phyloP scores from a whole-genome alignment of 2,113 vertebrate species.

The Pheucticus melanocephalus region DNA sequence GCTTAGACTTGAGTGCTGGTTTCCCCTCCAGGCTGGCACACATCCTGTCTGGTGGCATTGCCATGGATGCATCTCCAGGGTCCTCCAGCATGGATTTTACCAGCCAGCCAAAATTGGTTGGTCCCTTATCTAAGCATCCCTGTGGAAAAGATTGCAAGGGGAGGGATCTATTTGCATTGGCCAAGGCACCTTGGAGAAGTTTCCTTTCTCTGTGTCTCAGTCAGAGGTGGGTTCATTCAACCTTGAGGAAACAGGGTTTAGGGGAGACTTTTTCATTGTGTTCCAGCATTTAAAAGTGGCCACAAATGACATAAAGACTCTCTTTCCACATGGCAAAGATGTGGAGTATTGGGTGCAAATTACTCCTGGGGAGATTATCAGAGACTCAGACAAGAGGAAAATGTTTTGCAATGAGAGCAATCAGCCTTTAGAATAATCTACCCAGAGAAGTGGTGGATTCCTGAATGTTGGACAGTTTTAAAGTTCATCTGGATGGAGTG shows the following conservation, averaged over 20 bases:
- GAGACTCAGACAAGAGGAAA: not conserved
- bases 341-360: not conserved
- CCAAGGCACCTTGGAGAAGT: not conserved
- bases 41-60: rapidly evolving
- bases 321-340: not conserved
- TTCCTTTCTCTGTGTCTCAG: not conserved
- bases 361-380: not conserved
- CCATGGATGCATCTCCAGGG: not conserved
- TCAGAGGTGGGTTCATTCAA: not conserved
- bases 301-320: not conserved
- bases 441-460: not conserved
- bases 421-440: not conserved
- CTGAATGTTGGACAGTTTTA: not conserved
- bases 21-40: not conserved
- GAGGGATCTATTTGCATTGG: not conserved
- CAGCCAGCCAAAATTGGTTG: not conserved
- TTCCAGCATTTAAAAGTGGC: not conserved
- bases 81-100: not conserved
- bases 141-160: not conserved
- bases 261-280: rapidly evolving
- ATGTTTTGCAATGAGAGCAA: not conserved
- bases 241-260: not conserved
- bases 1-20: not conserved
- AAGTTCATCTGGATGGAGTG: not conserved
- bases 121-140: not conserved